Evolutionary conservation across 92 coral and sea anemone genomes (phyloP).

Genomic region (Parazoanthus darwini): DNA sequence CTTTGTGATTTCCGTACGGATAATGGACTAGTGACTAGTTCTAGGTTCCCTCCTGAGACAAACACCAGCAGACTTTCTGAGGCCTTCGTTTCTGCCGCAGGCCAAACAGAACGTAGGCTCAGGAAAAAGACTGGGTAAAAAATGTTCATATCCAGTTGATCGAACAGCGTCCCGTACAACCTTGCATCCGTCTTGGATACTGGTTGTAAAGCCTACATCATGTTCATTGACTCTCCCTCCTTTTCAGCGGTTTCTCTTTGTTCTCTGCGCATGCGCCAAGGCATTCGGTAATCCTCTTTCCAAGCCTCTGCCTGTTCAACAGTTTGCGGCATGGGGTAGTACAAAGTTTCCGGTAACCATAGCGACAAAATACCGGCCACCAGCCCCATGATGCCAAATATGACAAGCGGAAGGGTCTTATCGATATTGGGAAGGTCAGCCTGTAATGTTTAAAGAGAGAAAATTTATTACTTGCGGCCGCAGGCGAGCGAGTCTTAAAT

Average conservation of each 20-base stretch:
- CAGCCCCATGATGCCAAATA: slow-evolving; percentile 66
- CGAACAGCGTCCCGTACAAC: neutral
- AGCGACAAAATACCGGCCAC: slow-evolving; percentile 62
- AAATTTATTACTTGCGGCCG: no score
- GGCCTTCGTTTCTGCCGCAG: neutral
- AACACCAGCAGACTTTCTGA: no score
- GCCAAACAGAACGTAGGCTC: neutral
- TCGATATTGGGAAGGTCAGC: slow-evolving; percentile 64
- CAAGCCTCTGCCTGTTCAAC: slow-evolving; percentile 70
- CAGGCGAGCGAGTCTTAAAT: no score
- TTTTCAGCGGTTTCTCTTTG: neutral
- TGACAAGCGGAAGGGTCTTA: slow-evolving; percentile 59
- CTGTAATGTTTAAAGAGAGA: slow-evolving; percentile 7
- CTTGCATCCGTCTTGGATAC: neutral
- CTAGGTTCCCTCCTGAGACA: no score
- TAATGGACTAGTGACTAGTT: no score
- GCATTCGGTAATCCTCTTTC: slow-evolving; percentile 65
- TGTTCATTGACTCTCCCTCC: slow-evolving; percentile 13
- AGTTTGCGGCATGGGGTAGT: slow-evolving; percentile 73
- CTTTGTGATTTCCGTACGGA: no score
- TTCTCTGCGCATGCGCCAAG: slow-evolving; percentile 45
- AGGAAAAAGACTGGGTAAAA: neutral
- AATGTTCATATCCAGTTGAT: neutral
- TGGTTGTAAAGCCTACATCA: neutral
- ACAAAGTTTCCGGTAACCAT: slow-evolving; percentile 73